Conservation (phyloP, 2,113 vertebrate species). For the Neolamprologus tretocephalus region DNA sequence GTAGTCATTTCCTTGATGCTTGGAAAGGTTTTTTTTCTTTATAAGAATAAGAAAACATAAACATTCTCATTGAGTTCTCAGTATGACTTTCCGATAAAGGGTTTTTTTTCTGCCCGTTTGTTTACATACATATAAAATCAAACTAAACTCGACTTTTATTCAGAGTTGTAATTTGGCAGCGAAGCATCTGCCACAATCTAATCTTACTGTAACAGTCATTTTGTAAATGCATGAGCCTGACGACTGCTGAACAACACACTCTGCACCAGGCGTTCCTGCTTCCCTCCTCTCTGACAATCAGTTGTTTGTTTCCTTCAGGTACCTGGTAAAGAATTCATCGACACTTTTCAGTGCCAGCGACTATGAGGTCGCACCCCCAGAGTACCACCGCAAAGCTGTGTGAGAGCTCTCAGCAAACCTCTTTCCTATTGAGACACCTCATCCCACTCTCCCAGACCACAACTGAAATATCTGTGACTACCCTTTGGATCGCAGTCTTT, state of each 20-base stretch:
- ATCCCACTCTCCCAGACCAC: not conserved
- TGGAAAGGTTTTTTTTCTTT: not conserved
- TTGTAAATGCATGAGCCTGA: not conserved
- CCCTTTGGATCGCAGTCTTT: not conserved
- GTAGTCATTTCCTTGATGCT: not conserved
- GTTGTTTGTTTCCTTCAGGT: constrained; percentile 61
- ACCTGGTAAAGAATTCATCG: constrained; percentile 89
- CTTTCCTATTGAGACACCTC: not conserved
- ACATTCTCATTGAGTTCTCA: not conserved
- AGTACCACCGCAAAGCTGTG: constrained; percentile 92
- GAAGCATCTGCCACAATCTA: not conserved
- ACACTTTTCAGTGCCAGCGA: constrained; percentile 84
- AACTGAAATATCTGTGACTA: not conserved
- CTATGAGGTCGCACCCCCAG: constrained; percentile 91
- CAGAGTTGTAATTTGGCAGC: not conserved
- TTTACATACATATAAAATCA: not conserved
- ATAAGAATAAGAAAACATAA: not conserved
- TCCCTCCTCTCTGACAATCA: not conserved
- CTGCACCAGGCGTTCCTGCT: not conserved
- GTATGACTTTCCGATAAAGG: not conserved
- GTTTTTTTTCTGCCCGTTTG: not conserved
- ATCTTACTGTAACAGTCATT: not conserved
- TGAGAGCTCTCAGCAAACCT: constrained; percentile 45
- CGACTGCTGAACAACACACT: not conserved
- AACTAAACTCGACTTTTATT: not conserved